phyloP scores from a whole-genome alignment of 2,797 vertebrate species.

The Ceryle rudis region DNA sequence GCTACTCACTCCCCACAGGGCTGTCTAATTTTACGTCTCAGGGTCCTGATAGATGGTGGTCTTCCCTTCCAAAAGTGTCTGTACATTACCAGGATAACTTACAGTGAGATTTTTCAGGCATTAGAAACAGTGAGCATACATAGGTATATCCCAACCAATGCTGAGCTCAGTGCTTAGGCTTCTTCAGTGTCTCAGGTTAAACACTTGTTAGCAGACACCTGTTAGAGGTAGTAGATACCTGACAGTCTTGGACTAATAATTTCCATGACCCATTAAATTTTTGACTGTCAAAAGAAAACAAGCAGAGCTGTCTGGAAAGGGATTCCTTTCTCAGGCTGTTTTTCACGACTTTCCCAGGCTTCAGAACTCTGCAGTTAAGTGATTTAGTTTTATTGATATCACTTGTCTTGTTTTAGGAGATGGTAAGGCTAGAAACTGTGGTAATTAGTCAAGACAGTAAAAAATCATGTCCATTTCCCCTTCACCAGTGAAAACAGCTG shows the following conservation, averaged over 20 bases:
- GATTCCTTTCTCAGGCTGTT: neutral
- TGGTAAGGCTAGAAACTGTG: neutral
- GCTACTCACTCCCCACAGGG: neutral
- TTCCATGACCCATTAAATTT: neutral
- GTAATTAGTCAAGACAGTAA: neutral
- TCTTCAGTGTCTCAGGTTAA: neutral
- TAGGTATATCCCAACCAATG: neutral
- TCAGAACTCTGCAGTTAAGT: neutral
- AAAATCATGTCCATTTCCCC: neutral
- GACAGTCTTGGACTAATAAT: neutral
- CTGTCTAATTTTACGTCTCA: neutral
- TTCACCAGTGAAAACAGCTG: neutral
- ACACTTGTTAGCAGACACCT: neutral
- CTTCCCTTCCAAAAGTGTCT: neutral
- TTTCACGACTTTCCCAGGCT: neutral
- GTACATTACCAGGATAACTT: neutral
- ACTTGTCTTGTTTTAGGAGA: neutral
- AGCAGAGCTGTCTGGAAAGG: neutral
- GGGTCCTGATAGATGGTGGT: neutral
- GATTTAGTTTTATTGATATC: neutral
- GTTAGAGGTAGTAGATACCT: neutral
- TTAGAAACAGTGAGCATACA: neutral
- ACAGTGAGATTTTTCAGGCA: neutral
- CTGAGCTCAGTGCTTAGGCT: neutral
- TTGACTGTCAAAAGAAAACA: neutral